These are phyloP conservation scores for Corvus moneduloides DNA, from an alignment of 2,113 vertebrate species.

Conservation along the genomic window DNA sequence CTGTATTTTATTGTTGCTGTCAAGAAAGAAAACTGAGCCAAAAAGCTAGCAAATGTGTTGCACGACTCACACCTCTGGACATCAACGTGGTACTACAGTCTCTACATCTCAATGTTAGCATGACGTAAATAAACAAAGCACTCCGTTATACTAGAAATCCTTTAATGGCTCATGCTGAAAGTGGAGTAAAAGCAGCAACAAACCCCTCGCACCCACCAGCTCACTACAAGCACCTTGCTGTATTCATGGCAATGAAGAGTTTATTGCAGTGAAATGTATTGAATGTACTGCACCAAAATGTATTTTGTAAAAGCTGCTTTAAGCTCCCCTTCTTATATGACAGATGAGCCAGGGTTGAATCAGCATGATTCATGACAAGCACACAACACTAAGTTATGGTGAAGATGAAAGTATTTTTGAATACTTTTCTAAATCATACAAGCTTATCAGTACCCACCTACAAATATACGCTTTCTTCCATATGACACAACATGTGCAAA, in stretches of 20 bases:
- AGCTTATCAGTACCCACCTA: neutral
- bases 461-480: neutral
- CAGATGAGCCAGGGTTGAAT: neutral
- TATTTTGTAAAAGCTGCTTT: neutral
- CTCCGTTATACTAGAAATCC: neutral
- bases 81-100: rapidly evolving
- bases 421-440: neutral
- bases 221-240: neutral
- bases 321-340: neutral
- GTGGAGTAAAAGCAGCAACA: neutral
- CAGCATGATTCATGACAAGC: neutral
- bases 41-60: neutral
- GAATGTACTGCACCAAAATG: neutral
- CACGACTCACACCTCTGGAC: neutral
- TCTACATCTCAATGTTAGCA: neutral
- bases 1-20: neutral
- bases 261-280: neutral
- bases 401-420: neutral
- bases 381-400: neutral
- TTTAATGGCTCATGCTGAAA: neutral
- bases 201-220: neutral
- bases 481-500: neutral
- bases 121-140: neutral
- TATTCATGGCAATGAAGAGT: neutral
- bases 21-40: neutral